Evolutionary conservation across 2,797 vertebrate genomes (phyloP).

Genomic region (Rhincodon typus): DNA sequence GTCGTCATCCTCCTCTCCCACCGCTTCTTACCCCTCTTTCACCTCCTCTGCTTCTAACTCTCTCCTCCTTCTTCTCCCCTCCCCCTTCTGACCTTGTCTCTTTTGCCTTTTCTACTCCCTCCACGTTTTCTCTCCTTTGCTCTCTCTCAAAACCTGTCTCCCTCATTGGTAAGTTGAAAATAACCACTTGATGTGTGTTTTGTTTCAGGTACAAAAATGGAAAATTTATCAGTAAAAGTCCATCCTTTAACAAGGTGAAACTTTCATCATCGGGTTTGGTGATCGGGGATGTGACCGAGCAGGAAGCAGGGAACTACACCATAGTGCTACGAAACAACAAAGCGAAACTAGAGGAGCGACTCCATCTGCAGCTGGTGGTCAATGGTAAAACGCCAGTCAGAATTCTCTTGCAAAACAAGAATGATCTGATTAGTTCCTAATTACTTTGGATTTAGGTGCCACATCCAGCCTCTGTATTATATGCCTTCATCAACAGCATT

Average conservation of each 20-base stretch:
- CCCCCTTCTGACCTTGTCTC: too few relatives aligned
- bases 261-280: conserved; percentile 76
- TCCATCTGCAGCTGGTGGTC: conserved; percentile 69
- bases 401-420: not conserved
- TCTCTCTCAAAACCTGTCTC: not conserved
- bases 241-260: conserved; percentile 63
- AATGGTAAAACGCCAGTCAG: conserved; percentile 58
- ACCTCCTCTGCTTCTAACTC: too few relatives aligned
- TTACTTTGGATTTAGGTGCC: not conserved
- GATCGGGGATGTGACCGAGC: conserved; percentile 79
- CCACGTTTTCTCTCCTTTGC: too few relatives aligned
- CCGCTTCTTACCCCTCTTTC: not conserved
- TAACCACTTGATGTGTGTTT: not conserved
- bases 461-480: not conserved
- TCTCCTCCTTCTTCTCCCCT: too few relatives aligned
- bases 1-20: not conserved
- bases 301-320: conserved; percentile 74
- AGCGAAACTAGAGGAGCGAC: conserved; percentile 66
- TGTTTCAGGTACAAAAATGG: conserved; percentile 80
- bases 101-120: not conserved
- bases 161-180: not conserved
- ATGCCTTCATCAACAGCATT: conserved; percentile 36
- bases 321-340: conserved; percentile 71
- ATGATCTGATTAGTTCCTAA: not conserved
- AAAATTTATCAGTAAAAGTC: conserved; percentile 65